Evolutionary conservation across 2,797 vertebrate species (phyloP).

Genomic region (Chaunax sp.): DNA sequence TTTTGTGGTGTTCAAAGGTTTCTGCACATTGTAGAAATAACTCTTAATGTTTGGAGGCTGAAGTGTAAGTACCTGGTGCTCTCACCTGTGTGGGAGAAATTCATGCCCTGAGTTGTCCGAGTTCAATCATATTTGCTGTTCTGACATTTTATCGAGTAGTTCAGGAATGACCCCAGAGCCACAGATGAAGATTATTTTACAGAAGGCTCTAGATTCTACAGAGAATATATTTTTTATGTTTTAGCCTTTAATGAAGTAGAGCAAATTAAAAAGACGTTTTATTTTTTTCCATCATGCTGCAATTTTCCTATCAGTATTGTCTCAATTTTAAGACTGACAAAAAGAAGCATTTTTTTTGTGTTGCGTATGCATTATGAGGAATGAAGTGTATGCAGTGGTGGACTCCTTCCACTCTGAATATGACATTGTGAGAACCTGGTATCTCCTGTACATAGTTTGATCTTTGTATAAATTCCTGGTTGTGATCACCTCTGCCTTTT

Average conservation of each 20-base stretch:
- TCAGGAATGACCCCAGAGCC: conserved; percentile 62
- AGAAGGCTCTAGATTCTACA: conserved; percentile 65
- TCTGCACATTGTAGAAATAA: conserved; percentile 39
- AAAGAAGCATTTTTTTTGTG: conserved; percentile 73
- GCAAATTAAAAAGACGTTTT: conserved; percentile 60
- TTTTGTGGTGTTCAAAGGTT: conserved; percentile 31
- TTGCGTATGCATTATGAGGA: conserved; percentile 74
- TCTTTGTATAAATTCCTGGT: conserved; percentile 85
- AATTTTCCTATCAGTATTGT: conserved; percentile 78
- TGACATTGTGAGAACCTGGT: conserved; percentile 65
- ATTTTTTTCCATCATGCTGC: conserved; percentile 77
- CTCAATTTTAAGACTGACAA: conserved; percentile 64
- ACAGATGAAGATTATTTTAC: conserved; percentile 55
- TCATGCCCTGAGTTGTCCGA: conserved; percentile 64
- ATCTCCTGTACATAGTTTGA: conserved; percentile 84
- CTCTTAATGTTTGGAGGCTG: conserved; percentile 27
- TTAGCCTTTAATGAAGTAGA: conserved; percentile 71
- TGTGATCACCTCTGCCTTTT: conserved; percentile 86
- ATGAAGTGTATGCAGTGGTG: conserved; percentile 65
- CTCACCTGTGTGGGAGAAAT: conserved; percentile 41
- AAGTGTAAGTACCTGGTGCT: conserved; percentile 29
- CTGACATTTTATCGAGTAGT: conserved; percentile 35
- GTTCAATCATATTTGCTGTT: conserved; percentile 57
- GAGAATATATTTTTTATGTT: conserved; percentile 83
- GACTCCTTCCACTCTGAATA: conserved; percentile 71